A percentile compares a stretch with the other conserved stretches of the same genome.
These are phyloP conservation scores for Zosterops hypoxanthus DNA, from an alignment of 2,113 vertebrate genomes.

Conservation along the genomic window DNA sequence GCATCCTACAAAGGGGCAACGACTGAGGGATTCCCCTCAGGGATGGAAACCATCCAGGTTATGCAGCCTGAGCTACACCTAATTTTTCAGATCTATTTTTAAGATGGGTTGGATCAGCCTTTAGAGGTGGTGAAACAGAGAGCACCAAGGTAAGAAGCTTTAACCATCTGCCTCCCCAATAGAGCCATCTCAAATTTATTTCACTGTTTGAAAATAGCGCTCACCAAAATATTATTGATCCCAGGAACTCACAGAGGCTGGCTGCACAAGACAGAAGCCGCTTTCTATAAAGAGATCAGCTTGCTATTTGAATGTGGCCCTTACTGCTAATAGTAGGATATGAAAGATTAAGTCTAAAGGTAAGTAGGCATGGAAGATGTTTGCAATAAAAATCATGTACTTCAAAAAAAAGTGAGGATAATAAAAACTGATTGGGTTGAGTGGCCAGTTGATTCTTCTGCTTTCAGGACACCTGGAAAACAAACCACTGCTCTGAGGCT, in stretches of 20 bases:
- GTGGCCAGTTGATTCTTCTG: not conserved
- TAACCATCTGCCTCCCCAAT: not conserved
- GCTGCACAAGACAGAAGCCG: not conserved
- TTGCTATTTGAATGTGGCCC: not conserved
- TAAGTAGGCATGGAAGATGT: not conserved
- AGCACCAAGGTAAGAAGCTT: not conserved
- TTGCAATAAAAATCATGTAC: not conserved
- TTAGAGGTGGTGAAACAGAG: not conserved
- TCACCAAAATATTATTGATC: not conserved
- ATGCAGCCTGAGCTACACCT: not conserved
- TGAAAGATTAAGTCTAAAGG: not conserved
- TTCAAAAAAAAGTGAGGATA: not conserved
- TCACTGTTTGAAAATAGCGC: not conserved
- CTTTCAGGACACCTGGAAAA: not conserved
- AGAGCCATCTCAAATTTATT: not conserved
- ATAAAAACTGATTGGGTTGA: not conserved
- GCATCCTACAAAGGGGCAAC: not conserved
- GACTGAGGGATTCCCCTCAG: not conserved
- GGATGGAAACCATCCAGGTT: rapidly evolving
- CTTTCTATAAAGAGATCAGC: not conserved
- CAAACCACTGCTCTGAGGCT: not conserved
- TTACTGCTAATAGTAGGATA: not conserved
- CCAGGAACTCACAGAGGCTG: not conserved
- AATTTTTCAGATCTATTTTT: not conserved
- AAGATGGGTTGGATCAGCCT: not conserved